phyloP scores from a whole-genome alignment of 2,888 invertebrate genomes.

The Hypsopygia costalis region DNA sequence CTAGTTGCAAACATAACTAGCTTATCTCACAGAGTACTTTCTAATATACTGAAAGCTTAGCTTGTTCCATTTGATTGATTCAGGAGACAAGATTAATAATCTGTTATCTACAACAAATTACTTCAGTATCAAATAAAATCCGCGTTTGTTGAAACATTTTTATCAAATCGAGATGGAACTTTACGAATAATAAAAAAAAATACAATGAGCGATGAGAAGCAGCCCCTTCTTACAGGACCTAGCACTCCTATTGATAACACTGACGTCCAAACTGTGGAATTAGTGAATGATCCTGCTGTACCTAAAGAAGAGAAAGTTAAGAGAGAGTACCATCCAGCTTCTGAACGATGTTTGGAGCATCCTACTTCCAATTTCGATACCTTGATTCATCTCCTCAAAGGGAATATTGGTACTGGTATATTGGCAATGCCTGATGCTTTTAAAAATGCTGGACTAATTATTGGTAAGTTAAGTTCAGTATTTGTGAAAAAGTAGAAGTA shows the following conservation, averaged over 20 bases:
- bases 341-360: slow-evolving; percentile 86
- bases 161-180: slow-evolving; percentile 13
- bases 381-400: slow-evolving; percentile 86
- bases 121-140: too few relatives aligned
- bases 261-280: slow-evolving; percentile 57
- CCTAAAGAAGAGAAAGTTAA: slow-evolving; percentile 50
- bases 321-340: slow-evolving; percentile 78
- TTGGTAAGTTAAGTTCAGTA: slow-evolving; percentile 83
- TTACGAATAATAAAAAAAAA: slow-evolving; percentile 8
- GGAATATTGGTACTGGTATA: slow-evolving; percentile 94
- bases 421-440: slow-evolving; percentile 98
- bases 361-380: slow-evolving; percentile 91
- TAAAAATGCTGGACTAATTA: slow-evolving; percentile 92
- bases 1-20: too few relatives aligned
- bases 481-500: too few relatives aligned
- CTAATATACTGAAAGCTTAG: too few relatives aligned
- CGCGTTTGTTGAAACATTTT: neutral
- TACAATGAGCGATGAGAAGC: slow-evolving; percentile 85
- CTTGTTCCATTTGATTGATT: too few relatives aligned
- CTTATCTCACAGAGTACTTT: too few relatives aligned
- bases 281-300: slow-evolving; percentile 42
- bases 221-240: slow-evolving; percentile 81
- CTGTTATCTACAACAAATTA: too few relatives aligned
- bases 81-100: too few relatives aligned
- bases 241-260: slow-evolving; percentile 49